Conservation (phyloP, 1,140 invertebrate genomes). For the Bradysia coprophila region DNA sequence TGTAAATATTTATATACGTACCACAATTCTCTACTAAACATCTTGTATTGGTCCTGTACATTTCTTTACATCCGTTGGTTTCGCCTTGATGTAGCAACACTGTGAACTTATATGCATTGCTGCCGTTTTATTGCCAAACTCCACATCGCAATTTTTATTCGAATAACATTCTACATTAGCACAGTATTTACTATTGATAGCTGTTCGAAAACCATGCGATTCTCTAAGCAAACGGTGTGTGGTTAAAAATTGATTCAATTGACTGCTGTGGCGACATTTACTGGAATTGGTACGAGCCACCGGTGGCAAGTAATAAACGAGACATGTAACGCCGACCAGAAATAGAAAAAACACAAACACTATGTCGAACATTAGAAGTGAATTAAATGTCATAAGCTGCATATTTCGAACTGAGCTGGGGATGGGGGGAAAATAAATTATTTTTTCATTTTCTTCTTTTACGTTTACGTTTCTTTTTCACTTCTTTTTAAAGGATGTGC, state of each 20-base stretch:
- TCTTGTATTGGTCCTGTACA: constrained; percentile 2
- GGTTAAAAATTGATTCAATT: neutral
- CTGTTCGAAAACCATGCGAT: neutral
- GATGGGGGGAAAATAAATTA: too few relatives aligned
- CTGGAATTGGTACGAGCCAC: constrained; percentile 6
- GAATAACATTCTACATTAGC: neutral
- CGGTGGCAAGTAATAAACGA: constrained; percentile 55
- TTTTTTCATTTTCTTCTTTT: too few relatives aligned
- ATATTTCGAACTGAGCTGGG: too few relatives aligned
- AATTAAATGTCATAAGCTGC: constrained; percentile 66
- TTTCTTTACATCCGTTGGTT: neutral
- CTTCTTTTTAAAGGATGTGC: too few relatives aligned
- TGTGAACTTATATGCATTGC: neutral
- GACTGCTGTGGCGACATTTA: constrained; percentile 12
- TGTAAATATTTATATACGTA: neutral
- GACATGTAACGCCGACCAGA: constrained; percentile 57
- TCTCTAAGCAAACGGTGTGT: neutral
- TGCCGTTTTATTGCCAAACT: neutral
- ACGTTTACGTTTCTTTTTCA: too few relatives aligned
- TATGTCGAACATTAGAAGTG: constrained; percentile 68
- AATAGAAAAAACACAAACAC: constrained; percentile 72
- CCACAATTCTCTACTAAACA: neutral
- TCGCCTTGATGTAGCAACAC: constrained; percentile 1
- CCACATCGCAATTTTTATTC: neutral
- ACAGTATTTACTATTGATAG: neutral